Base-by-base conservation (phyloP, 2,113 vertebrate species). In the Amphiprion ocellaris region DNA sequence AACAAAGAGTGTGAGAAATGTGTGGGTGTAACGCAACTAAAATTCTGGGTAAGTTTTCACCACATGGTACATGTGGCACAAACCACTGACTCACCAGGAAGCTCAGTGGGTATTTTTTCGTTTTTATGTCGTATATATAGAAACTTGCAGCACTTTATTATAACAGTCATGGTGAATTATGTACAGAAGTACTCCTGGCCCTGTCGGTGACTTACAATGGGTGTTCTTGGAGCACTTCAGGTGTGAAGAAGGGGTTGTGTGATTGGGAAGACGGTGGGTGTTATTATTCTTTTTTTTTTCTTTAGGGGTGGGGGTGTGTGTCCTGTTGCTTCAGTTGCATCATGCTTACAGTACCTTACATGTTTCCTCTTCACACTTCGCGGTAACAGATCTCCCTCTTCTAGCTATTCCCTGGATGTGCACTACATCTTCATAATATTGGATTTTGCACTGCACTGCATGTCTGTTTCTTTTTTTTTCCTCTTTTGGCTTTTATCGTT, bases 321-420 rank as follows among this genome's bases (percentile, higher is more conserved):
- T 74, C 83, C 39, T 23, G 59, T 89, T 88, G 87, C 82, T 39
- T 46, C 15, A 47, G 85, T 92, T 92, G 88, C 88, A 92, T 92
- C 89, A 89, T 84, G 53, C 74, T 91, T 88, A 79, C 86, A 84
- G 68, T 77, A 80, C 60, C 63, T 82, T 60, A 63, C 75, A 55
- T 1, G 1, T 68, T 49, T 83, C 50, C 53, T 61, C 41, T 63
- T 50, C 24, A 19, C 23, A 44, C 63, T 58, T 23, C 9, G 17
- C 23, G 30, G 52, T 41, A 69, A 74, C 26, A 77, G 67, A 80
- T 72, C 59, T 46, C 54, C 76, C 73, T 81, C 58, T 58, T 62
- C 41, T 74, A 9, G 58, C 61, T 67, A 23, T 67, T 70, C 64
- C 74, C 4, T 33, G 61, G 79, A 59, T 60, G 28, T 64, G 59